phyloP scores from a whole-genome alignment of 2,113 vertebrate genomes.

The Ochotona princeps region DNA sequence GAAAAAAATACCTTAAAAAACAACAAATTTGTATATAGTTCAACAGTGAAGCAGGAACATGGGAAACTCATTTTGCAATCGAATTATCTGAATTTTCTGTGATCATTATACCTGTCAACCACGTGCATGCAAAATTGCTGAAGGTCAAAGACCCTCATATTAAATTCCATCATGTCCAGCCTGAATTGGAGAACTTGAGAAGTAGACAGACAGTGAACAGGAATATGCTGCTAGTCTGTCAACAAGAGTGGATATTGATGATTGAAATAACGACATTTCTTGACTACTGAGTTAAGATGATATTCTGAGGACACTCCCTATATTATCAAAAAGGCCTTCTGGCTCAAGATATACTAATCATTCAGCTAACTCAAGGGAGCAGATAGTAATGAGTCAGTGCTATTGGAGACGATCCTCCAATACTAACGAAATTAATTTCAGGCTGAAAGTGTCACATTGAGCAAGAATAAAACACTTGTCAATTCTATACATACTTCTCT shows the following conservation, averaged over 20 bases:
- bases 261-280: slow-evolving; percentile 53
- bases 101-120: slow-evolving; percentile 77
- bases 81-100: slow-evolving; percentile 79
- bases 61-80: slow-evolving; percentile 75
- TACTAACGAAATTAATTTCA: slow-evolving; percentile 30
- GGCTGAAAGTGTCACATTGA: not conserved
- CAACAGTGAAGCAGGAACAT: slow-evolving; percentile 62
- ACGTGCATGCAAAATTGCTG: slow-evolving; percentile 74
- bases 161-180: slow-evolving; percentile 61
- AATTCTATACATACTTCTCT: not conserved
- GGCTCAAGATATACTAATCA: not conserved
- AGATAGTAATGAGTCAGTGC: not conserved
- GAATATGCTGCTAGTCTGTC: slow-evolving; percentile 43
- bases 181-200: slow-evolving; percentile 65
- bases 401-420: not conserved
- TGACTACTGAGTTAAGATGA: slow-evolving; percentile 38
- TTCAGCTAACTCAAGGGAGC: slow-evolving; percentile 6
- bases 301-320: slow-evolving; percentile 22
- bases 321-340: slow-evolving; percentile 48
- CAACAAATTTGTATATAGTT: slow-evolving; percentile 65
- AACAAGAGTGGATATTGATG: slow-evolving; percentile 53
- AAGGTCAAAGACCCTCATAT: slow-evolving; percentile 63
- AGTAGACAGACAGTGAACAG: slow-evolving; percentile 60
- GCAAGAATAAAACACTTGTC: not conserved
- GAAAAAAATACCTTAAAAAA: slow-evolving; percentile 68